These are phyloP conservation scores for Pachyramphus minor DNA, from an alignment of 2,113 vertebrate genomes.

Conservation along the genomic window DNA sequence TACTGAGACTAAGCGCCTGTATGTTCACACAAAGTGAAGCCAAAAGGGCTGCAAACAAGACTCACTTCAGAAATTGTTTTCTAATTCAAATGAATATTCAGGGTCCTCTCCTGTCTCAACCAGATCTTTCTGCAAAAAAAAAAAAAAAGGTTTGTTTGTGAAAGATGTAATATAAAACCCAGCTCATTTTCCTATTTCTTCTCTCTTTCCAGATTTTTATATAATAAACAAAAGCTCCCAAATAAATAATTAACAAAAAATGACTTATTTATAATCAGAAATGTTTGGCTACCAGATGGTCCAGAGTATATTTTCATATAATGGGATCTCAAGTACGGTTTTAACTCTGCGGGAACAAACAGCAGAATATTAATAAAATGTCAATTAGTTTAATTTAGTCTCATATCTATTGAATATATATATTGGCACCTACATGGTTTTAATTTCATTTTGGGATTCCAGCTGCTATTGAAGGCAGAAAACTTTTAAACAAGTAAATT, in stretches of 20 bases:
- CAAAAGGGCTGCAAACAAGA: neutral
- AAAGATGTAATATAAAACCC: constrained; percentile 12
- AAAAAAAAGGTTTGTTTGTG: neutral
- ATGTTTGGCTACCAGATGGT: constrained; percentile 75
- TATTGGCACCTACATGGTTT: constrained; percentile 71
- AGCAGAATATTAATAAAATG: constrained; percentile 81
- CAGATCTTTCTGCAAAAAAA: neutral
- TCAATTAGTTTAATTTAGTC: constrained; percentile 81
- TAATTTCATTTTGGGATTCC: constrained; percentile 69
- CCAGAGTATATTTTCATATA: constrained; percentile 70
- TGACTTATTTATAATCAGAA: constrained; percentile 77
- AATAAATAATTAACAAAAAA: constrained; percentile 70
- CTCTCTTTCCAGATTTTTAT: constrained; percentile 41
- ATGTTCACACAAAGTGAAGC: neutral
- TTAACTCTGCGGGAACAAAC: constrained; percentile 76
- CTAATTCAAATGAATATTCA: neutral
- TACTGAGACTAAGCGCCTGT: neutral
- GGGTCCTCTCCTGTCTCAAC: neutral
- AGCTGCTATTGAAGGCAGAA: constrained; percentile 34
- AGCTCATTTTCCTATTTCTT: neutral
- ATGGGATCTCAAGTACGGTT: constrained; percentile 54
- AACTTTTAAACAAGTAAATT: constrained; percentile 33
- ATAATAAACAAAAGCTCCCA: constrained; percentile 60
- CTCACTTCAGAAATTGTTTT: neutral
- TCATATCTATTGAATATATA: constrained; percentile 68